A percentile compares a stretch with the other conserved stretches of the same genome.
Conservation (phyloP, 2,888 invertebrate genomes). For the Drosophila anceps region DNA sequence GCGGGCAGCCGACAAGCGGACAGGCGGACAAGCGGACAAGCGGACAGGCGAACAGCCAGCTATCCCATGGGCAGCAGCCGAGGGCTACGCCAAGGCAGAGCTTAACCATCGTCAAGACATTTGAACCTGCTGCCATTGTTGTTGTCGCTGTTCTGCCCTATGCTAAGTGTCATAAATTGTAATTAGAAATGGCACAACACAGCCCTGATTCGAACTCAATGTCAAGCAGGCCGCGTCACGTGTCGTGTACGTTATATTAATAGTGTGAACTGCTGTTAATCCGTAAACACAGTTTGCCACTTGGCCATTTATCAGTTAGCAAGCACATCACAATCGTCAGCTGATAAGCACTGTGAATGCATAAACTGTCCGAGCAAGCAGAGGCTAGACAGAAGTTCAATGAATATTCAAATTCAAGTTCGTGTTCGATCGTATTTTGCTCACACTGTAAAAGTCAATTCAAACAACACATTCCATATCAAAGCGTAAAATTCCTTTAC, state of each 20-base stretch:
- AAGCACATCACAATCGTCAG: background rate
- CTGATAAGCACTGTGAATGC: constrained; percentile 28
- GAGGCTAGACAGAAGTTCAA: too few species aligned
- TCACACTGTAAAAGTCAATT: background rate
- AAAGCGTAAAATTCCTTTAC: background rate
- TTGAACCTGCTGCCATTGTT: constrained; percentile 9
- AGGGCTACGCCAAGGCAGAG: background rate
- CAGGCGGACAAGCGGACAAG: too few species aligned
- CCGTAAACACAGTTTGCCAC: constrained; percentile 9
- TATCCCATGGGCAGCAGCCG: background rate
- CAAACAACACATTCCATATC: background rate
- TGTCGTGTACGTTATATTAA: constrained; percentile 49
- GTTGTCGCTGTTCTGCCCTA: constrained; percentile 12
- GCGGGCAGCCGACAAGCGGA: background rate
- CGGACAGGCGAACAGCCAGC: background rate
- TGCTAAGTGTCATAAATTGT: constrained; percentile 48
- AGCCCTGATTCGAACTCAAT: constrained; percentile 27
- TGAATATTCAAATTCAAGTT: too few species aligned
- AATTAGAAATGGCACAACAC: constrained; percentile 37
- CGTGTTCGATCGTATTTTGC: background rate
- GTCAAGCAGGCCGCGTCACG: constrained; percentile 45
- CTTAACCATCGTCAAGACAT: constrained; percentile 3
- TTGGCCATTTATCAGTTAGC: background rate
- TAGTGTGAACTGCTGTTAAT: constrained; percentile 17
- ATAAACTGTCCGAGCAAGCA: background rate